Percentiles rank a stretch among this genome's conserved stretches.
Conservation (phyloP, 2,797 vertebrate genomes). For the Champsocephalus esox region DNA sequence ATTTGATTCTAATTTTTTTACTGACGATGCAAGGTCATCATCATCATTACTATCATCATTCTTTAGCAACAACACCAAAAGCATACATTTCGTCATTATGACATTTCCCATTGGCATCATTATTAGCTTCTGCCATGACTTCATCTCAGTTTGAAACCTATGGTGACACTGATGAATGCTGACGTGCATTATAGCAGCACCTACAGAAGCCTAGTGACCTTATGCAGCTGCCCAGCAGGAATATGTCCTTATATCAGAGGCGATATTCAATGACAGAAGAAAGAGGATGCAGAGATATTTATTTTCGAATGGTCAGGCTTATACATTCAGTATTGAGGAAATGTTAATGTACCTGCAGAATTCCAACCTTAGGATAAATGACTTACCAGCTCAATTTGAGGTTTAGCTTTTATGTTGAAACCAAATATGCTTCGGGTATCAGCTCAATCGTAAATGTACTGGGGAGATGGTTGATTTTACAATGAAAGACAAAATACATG, state of each 20-base stretch:
- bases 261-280: constrained; percentile 28
- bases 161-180: constrained; percentile 40
- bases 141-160: constrained; percentile 28
- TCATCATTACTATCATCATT: background rate
- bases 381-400: background rate
- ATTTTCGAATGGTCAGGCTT: constrained; percentile 18
- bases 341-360: constrained; percentile 20
- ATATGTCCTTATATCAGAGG: constrained; percentile 7
- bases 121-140: constrained; percentile 21
- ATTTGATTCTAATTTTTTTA: background rate
- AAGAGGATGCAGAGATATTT: constrained; percentile 22
- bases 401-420: background rate
- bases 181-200: constrained; percentile 51
- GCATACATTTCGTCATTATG: constrained; percentile 8
- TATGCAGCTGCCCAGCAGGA: constrained; percentile 36
- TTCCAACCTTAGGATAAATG: background rate
- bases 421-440: background rate
- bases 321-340: constrained; percentile 32
- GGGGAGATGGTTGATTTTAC: background rate
- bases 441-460: background rate
- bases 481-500: background rate
- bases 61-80: constrained; percentile 16
- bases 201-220: constrained; percentile 51
- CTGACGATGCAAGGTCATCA: constrained; percentile 30
- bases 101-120: constrained; percentile 25